Evolutionary conservation across 2,797 vertebrate genomes (phyloP).

Genomic region (Balearica regulorum): DNA sequence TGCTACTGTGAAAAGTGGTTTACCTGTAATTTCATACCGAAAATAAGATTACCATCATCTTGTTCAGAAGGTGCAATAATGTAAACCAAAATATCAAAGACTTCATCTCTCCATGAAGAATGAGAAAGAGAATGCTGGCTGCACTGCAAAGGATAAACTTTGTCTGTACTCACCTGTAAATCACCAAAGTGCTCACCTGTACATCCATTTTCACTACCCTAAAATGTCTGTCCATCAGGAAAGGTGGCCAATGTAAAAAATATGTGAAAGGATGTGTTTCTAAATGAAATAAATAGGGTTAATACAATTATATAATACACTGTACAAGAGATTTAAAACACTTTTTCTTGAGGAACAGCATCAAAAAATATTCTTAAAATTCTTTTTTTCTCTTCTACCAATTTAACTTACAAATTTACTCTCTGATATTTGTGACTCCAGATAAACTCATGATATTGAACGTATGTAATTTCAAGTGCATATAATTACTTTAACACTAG

Average conservation of each 20-base stretch:
- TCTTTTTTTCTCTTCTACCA: not conserved
- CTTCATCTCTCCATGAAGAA: not conserved
- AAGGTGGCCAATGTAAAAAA: not conserved
- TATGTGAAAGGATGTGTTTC: not conserved
- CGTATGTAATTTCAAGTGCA: not conserved
- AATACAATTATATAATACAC: not conserved
- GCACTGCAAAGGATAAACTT: not conserved
- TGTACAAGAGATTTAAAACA: not conserved
- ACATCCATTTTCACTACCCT: not conserved
- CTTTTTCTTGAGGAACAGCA: accelerated
- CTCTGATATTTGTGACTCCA: not conserved
- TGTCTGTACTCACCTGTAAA: not conserved
- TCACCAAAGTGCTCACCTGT: not conserved
- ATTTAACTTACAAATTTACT: not conserved
- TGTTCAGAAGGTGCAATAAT: not conserved
- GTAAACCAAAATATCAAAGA: not conserved
- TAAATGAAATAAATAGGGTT: not conserved
- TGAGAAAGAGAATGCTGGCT: not conserved
- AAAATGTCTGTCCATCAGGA: not conserved
- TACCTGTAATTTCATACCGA: not conserved
- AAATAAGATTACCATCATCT: not conserved
- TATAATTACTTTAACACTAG: not conserved
- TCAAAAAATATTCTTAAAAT: not conserved
- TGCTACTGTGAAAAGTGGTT: not conserved
- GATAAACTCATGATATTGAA: not conserved